Evolutionary conservation across 2,113 vertebrate genomes (phyloP).

Genomic region (Ceyx margarethae): DNA sequence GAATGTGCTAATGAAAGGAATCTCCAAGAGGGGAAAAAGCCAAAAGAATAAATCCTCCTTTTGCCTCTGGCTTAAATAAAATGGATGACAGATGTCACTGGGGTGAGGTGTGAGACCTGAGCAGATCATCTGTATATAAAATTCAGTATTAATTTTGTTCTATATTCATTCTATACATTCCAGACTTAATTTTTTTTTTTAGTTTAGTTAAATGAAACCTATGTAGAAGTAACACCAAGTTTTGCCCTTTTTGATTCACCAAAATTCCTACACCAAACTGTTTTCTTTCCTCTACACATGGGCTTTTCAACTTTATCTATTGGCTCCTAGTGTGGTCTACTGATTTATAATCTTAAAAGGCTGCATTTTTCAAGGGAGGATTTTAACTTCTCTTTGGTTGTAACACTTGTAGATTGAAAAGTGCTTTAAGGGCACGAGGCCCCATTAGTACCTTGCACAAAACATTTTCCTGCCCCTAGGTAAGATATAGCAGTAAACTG

Average conservation of each 20-base stretch:
- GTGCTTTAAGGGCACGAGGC: neutral
- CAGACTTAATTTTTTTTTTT: neutral
- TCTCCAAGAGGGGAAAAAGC: neutral
- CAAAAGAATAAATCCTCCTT: neutral
- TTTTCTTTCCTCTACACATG: neutral
- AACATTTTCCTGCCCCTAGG: neutral
- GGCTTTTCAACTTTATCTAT: neutral
- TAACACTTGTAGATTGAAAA: neutral
- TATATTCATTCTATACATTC: neutral
- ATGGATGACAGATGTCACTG: neutral
- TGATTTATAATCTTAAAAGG: neutral
- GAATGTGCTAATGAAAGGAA: neutral
- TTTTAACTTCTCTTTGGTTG: neutral
- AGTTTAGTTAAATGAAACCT: neutral
- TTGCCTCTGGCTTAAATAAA: no score
- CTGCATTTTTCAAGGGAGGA: neutral
- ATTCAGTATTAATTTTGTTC: neutral
- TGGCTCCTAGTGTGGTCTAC: neutral
- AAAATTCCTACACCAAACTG: neutral
- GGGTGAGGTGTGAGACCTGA: neutral
- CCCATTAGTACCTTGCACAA: neutral
- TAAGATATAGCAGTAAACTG: neutral
- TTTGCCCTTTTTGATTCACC: neutral
- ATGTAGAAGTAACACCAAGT: neutral
- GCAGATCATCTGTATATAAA: neutral